Base-by-base conservation (phyloP, 2,888 invertebrate genomes). In the Podabrus alpinus region DNA sequence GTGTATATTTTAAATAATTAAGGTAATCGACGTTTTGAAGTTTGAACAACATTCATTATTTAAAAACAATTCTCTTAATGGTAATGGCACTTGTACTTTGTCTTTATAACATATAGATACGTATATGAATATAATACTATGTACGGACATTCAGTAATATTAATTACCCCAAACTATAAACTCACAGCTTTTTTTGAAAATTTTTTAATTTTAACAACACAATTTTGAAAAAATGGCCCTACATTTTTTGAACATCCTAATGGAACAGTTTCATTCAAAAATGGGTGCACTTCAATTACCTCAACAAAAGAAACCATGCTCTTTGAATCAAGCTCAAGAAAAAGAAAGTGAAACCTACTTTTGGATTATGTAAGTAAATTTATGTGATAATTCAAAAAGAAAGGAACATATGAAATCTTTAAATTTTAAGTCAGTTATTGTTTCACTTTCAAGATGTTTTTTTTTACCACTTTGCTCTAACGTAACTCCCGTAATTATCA, bases 271-370 rank as follows among this genome's bases (percentile, higher is more conserved):
- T 25, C 73, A 71, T 45, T 45, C 13, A 19, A 76, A 76, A 71
- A 71, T 68, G n/a, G 15, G 66, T 9, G 71, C 25, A 69, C 19
- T 69, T 25, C 72, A 72, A 59, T 73, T 66, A 24, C 59, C 66
- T 71, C 66, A 68, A 59, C 68, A 60, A 66, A 67, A 67, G n/a
- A 70, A 59, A 71, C 45, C 60, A 60, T 62, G 66, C 66, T 70
- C 76, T 64, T 62, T 71, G 69, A 76, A 71, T 70, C 73, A 78
- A 45, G 60, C 68, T 61, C 77, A 80, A 72, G 81, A 80, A 77
- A 81, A 81, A 79, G 82, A 81, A 83, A 83, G 82, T 79, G 82
- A 83, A 77, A 80, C 82, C 82, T 83, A 83, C 83, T 83, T 83
- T 80, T 82, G 81, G 82, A 82, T 82, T 82, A 82, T 82, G 82